Evolutionary conservation across 2,113 vertebrate genomes (phyloP), one percentile per base, ranked within the genome.

Genomic region (Phoxinus phoxinus): DNA sequence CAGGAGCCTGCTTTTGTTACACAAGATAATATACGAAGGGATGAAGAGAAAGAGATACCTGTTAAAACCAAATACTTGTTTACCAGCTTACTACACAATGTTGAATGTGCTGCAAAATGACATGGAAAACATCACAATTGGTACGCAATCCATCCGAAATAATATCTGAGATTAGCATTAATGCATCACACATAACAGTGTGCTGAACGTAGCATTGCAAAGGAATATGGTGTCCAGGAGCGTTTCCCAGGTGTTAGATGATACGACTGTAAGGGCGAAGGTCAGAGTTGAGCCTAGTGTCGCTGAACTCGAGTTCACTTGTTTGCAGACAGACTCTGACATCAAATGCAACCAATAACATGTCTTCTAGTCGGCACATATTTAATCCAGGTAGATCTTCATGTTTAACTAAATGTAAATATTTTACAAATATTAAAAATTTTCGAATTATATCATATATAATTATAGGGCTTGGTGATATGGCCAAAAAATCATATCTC

Each of bases 1-100:
- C 77, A 81, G 65, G 37, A 61, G 65, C 21, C 65, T 86, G 77
- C 65, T 81, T 63, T 85, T 69, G 65, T 61, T 81, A 63, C 53
- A 81, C 37, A 74, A 86, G 37, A 86, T 46, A 81, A 59, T 51
- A 9, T 56, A 80, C n/a, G 32, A 37, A 27, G 8, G 21, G 10
- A 69, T 9, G 19, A 25, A 59, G 15, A 61, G 23, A 48, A 11
- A 81, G 61, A 85, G 12, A 75, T 53, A 53, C 44, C 46, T 6
- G 73, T 53, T 76, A 53, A 32, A 76, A 32, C 25, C 17, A 7
- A 76, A 32, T 0, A 3, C 25, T 51, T 51, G 46, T 75, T 75
- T 51, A 51, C 25, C 12, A 75, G 3, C 46, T 53, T 30, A 32
- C 17, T 23, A 32, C 7, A 19, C 73, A 76, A 10, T 51, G 6